These are phyloP conservation scores for Sebastes paucispinis DNA, from an alignment of 2,797 vertebrate species.

Conservation along the genomic window DNA sequence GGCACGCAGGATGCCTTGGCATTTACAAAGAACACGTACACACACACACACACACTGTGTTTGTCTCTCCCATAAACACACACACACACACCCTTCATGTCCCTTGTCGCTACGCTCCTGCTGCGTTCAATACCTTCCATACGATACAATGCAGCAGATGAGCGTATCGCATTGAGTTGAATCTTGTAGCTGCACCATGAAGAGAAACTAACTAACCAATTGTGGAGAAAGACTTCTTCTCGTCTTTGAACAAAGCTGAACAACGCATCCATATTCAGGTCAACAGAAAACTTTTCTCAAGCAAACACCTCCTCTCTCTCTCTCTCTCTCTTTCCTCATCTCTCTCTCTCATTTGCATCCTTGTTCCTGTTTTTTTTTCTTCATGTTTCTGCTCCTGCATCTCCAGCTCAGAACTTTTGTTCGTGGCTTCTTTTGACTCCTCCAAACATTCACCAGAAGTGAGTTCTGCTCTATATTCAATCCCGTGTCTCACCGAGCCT, in stretches of 20 bases:
- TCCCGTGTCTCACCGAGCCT: conserved; percentile 7
- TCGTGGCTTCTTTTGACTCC: conserved; percentile 58
- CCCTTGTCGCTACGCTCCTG: conserved; percentile 25
- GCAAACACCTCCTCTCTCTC: conserved; percentile 50
- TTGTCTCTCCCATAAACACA: conserved; percentile 25
- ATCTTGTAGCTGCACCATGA: conserved; percentile 55
- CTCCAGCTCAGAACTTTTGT: conserved; percentile 58
- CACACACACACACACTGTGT: conserved; percentile 6
- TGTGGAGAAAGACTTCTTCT: conserved; percentile 33
- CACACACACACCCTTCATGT: conserved; percentile 38
- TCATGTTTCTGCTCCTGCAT: conserved; percentile 54
- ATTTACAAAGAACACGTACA: conserved; percentile 54
- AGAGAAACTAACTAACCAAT: conserved; percentile 50
- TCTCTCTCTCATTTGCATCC: conserved; percentile 67
- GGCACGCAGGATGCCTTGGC: conserved; percentile 61
- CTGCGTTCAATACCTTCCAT: conserved; percentile 44
- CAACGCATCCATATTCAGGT: conserved; percentile 71
- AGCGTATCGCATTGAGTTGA: conserved; percentile 52
- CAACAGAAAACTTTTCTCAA: conserved; percentile 72
- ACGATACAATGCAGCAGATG: conserved; percentile 54
- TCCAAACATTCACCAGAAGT: conserved; percentile 39
- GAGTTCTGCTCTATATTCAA: conserved; percentile 37
- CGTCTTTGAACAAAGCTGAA: conserved; percentile 59
- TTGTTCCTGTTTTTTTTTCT: conserved; percentile 37
- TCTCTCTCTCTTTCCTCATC: conserved; percentile 47